Evolutionary conservation across 2,797 vertebrate genomes (phyloP).

Genomic region (Momotus momota): DNA sequence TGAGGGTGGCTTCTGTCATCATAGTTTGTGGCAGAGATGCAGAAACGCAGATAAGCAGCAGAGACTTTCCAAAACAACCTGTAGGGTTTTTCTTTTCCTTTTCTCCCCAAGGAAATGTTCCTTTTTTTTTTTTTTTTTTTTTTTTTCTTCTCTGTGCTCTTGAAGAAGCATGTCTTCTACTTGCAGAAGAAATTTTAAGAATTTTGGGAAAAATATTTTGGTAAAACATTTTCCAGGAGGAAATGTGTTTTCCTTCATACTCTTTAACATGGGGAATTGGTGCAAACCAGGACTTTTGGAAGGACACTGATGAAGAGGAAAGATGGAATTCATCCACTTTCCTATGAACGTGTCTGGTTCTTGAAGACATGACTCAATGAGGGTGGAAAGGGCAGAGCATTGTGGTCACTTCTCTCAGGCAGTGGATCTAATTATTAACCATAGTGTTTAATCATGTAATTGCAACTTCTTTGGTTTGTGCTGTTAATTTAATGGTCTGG

Average conservation of each 20-base stretch:
- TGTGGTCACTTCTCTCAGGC: background rate
- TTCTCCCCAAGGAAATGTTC: background rate
- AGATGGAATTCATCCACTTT: background rate
- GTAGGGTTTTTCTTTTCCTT: background rate
- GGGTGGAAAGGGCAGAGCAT: background rate
- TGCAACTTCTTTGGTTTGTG: background rate
- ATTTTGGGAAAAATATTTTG: background rate
- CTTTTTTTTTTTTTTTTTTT: too few species aligned
- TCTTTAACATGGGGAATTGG: background rate
- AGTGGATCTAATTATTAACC: background rate
- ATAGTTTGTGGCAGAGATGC: background rate
- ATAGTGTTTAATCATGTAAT: fast-evolving
- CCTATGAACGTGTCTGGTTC: background rate
- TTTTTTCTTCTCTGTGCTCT: fast-evolving
- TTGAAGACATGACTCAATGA: background rate
- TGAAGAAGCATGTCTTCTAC: background rate
- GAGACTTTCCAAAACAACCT: background rate
- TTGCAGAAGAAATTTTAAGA: background rate
- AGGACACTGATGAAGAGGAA: background rate
- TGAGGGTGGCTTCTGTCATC: background rate
- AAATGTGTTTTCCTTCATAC: background rate
- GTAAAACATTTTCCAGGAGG: background rate
- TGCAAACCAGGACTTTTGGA: background rate
- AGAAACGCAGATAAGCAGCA: background rate
- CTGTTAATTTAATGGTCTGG: background rate